A percentile compares a stretch with the other conserved stretches of the same genome.
These are phyloP conservation scores for Psophia crepitans DNA, from an alignment of 2,113 vertebrate species.

Conservation along the genomic window DNA sequence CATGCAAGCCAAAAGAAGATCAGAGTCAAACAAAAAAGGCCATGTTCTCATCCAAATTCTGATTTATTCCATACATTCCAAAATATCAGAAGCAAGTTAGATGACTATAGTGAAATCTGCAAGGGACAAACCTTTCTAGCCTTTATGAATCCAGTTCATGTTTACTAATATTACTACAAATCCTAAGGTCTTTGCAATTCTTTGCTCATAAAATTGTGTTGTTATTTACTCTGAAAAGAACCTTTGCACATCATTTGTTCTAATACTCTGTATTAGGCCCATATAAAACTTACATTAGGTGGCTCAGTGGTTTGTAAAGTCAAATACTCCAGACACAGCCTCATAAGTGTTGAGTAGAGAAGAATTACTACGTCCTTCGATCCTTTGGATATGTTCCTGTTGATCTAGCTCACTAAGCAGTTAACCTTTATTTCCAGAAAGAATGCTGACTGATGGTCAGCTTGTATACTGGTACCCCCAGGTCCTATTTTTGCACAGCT, in stretches of 20 bases:
- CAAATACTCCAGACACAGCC: background rate
- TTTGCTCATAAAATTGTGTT: background rate
- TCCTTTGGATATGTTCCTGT: background rate
- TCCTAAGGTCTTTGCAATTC: background rate
- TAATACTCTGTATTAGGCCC: background rate
- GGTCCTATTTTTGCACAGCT: background rate
- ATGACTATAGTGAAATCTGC: background rate
- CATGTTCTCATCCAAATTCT: background rate
- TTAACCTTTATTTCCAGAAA: background rate
- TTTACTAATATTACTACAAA: background rate
- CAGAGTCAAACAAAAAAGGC: background rate
- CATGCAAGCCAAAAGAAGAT: background rate
- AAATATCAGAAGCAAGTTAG: background rate
- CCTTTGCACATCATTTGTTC: background rate
- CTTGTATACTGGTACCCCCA: background rate
- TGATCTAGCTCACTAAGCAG: background rate
- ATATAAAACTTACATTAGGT: background rate
- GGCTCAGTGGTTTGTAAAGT: background rate
- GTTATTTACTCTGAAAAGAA: background rate
- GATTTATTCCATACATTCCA: background rate
- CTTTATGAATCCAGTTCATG: background rate
- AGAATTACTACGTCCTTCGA: background rate
- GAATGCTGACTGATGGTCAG: background rate
- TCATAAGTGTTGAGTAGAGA: background rate
- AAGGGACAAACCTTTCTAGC: background rate